phyloP scores from a whole-genome alignment of 2,113 vertebrate genomes.

The Scomber colias region DNA sequence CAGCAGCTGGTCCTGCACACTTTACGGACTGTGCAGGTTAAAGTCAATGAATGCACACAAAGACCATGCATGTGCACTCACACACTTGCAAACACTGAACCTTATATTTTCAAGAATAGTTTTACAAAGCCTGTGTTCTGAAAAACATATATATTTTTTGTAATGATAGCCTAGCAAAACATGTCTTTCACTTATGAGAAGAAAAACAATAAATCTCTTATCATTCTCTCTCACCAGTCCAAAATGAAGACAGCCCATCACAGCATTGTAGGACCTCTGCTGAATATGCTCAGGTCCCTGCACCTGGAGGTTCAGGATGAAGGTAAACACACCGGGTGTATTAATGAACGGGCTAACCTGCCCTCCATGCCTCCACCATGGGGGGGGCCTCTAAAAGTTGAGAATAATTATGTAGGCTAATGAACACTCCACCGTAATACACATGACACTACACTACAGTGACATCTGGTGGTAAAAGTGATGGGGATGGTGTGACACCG shows the following conservation, averaged over 20 bases:
- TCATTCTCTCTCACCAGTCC: conserved; percentile 65
- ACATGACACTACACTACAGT: too few relatives aligned
- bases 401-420: too few relatives aligned
- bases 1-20: conserved; percentile 86
- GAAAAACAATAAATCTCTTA: not conserved
- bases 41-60: conserved; percentile 3
- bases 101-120: too few relatives aligned
- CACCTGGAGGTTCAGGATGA: conserved; percentile 86
- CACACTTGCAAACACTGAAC: too few relatives aligned
- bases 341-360: too few relatives aligned
- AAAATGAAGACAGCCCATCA: conserved; percentile 73
- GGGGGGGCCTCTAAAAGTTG: too few relatives aligned
- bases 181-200: not conserved
- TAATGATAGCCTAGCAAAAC: not conserved
- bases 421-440: too few relatives aligned
- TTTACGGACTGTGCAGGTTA: conserved; percentile 84
- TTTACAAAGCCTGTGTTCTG: too few relatives aligned
- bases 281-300: conserved; percentile 79
- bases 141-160: not conserved
- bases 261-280: conserved; percentile 78
- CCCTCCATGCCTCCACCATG: too few relatives aligned
- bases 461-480: too few relatives aligned
- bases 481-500: too few relatives aligned
- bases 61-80: too few relatives aligned
- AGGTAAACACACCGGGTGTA: conserved; percentile 74